These are phyloP conservation scores for Bombus consobrinus DNA, from an alignment of 1,140 invertebrate species.

Conservation along the genomic window DNA sequence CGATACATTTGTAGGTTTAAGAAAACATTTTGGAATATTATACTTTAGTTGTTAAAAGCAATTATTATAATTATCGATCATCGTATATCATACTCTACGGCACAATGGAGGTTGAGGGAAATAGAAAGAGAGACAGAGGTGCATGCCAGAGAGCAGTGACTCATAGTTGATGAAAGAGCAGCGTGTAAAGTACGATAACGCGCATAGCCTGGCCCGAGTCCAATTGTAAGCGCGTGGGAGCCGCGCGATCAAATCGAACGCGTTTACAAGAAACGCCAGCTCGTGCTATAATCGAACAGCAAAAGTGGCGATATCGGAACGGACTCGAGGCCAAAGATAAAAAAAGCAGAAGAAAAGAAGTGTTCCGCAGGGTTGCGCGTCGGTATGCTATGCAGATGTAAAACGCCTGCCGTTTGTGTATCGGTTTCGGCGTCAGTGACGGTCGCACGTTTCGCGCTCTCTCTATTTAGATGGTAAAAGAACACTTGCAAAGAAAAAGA, in stretches of 20 bases:
- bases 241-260: constrained; percentile 39
- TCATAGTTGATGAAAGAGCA: constrained; percentile 52
- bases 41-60: no score
- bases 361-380: background rate
- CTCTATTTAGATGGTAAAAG: constrained; percentile 51
- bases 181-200: constrained; percentile 46
- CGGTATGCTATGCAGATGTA: constrained; percentile 26
- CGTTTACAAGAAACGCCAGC: constrained; percentile 32
- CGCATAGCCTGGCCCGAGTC: constrained; percentile 53
- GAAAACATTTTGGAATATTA: no score
- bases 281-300: constrained; percentile 44
- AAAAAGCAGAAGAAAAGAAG: background rate
- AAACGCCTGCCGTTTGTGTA: background rate
- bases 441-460: background rate
- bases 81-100: no score
- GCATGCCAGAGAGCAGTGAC: constrained; percentile 18
- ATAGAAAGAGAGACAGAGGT: background rate
- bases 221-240: constrained; percentile 44
- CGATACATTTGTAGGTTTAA: no score
- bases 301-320: constrained; percentile 17
- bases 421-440: background rate
- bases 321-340: background rate
- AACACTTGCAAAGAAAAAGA: constrained; percentile 46
- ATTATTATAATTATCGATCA: no score
- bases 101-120: background rate